Conservation (phyloP, 2,797 vertebrate species). For the Catostomus latipinnis region DNA sequence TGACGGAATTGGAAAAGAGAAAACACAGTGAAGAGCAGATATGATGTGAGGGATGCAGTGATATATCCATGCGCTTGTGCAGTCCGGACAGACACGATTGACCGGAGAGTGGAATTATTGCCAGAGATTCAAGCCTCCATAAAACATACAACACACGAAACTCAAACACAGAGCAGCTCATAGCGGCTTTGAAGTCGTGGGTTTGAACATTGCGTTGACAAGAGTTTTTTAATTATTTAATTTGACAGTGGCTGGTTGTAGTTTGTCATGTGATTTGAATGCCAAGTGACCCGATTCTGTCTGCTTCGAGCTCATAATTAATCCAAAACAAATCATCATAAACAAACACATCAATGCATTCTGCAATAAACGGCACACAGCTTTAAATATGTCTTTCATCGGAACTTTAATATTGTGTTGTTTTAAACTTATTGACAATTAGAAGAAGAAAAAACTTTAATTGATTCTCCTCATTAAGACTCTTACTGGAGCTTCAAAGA, state of each 20-base stretch:
- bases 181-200: background rate
- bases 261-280: conserved; percentile 19
- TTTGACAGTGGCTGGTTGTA: conserved; percentile 23
- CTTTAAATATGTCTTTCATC: conserved; percentile 19
- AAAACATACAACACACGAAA: background rate
- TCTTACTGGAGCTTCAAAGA: too few relatives aligned
- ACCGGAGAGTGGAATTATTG: background rate
- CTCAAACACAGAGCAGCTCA: background rate
- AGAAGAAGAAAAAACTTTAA: too few relatives aligned
- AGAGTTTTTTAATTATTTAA: background rate
- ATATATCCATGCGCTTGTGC: conserved; percentile 17
- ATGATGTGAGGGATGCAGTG: conserved; percentile 21
- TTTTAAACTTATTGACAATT: background rate
- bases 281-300: conserved; percentile 43
- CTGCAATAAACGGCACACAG: conserved; percentile 13
- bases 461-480: too few relatives aligned
- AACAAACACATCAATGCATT: conserved; percentile 46
- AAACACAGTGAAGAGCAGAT: conserved; percentile 21
- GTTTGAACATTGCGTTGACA: background rate
- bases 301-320: conserved; percentile 33
- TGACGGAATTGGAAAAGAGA: conserved; percentile 44
- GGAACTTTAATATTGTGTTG: background rate
- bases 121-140: background rate
- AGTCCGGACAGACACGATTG: conserved; percentile 20
- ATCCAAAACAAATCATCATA: conserved; percentile 33